Evolutionary conservation across 2,888 invertebrate genomes (phyloP).

Genomic region (Mimachlamys varia): DNA sequence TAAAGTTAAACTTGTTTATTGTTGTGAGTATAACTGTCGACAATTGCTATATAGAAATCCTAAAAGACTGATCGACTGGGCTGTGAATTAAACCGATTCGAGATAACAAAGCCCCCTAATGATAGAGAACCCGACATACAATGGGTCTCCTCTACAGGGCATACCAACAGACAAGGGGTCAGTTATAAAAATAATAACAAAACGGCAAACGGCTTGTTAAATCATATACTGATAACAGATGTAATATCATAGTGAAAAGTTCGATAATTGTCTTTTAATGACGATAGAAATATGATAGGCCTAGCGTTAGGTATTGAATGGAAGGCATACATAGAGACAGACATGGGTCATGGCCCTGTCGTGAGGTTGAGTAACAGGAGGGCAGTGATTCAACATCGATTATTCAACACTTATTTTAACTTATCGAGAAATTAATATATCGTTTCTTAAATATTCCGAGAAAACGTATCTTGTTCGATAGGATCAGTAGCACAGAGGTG

Average conservation of each 20-base stretch:
- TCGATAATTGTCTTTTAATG: background rate
- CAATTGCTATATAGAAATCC: constrained; percentile 12
- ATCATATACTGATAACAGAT: background rate
- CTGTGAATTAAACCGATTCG: constrained; percentile 31
- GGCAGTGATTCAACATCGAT: background rate
- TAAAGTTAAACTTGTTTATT: constrained; percentile 23
- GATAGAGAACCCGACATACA: background rate
- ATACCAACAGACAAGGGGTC: background rate
- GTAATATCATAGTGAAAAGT: background rate
- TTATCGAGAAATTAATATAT: no score
- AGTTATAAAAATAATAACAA: background rate
- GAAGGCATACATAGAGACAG: background rate
- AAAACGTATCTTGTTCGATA: no score
- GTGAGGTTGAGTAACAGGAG: background rate
- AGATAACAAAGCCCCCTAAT: background rate
- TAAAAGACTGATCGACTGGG: constrained; percentile 8
- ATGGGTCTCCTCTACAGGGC: background rate
- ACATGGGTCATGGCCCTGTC: background rate
- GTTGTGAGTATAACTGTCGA: background rate
- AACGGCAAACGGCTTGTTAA: background rate
- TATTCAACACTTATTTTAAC: no score
- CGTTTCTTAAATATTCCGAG: no score
- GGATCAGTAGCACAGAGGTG: no score
- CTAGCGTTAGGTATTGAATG: background rate
- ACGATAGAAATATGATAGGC: background rate